Conservation (phyloP, 2,113 vertebrate genomes). For the Callocephalon fimbriatum region DNA sequence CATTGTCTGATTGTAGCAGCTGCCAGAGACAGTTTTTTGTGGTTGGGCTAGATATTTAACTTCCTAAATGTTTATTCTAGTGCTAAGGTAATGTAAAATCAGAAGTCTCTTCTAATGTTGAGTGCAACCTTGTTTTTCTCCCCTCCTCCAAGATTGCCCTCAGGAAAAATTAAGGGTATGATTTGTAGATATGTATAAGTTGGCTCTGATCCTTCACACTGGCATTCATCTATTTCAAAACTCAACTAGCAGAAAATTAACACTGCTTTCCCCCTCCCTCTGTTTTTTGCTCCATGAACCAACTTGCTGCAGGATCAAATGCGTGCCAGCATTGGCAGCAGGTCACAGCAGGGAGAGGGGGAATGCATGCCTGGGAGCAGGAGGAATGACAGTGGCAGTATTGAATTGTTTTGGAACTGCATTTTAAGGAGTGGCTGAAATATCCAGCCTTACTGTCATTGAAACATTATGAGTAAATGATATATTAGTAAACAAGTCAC, state of each 20-base stretch:
- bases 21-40: neutral
- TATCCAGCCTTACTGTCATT: neutral
- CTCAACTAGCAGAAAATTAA: neutral
- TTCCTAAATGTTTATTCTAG: neutral
- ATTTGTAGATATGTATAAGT: neutral
- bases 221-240: neutral
- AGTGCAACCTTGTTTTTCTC: neutral
- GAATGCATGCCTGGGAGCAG: neutral
- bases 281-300: neutral
- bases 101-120: neutral
- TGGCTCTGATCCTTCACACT: neutral
- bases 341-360: neutral
- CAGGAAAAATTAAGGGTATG: neutral
- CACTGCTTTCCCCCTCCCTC: fast-evolving
- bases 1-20: neutral
- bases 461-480: neutral
- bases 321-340: neutral
- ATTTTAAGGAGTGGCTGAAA: conserved; percentile 4
- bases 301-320: neutral
- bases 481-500: neutral
- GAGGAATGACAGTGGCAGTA: neutral
- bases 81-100: neutral
- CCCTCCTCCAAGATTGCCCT: neutral
- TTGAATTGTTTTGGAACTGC: neutral
- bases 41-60: neutral